Base-by-base conservation (phyloP, 2,888 invertebrate species). In the Lithodes maja region DNA sequence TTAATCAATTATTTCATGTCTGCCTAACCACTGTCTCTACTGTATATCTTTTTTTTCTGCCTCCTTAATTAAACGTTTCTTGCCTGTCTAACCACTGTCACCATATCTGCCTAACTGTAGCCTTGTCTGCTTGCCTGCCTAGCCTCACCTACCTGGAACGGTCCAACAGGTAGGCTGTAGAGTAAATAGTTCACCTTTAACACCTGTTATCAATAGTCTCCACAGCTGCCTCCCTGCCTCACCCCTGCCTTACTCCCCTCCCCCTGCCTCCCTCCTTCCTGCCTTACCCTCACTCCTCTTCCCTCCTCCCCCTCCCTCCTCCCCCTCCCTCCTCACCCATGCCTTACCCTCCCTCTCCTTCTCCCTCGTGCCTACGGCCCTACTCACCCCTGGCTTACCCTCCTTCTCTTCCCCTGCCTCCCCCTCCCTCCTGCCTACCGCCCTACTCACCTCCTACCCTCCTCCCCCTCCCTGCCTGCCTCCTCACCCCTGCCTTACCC, bases 101-200 rank as follows among this genome's bases (percentile, higher is more conserved):
- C 74, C 74, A 3, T n/a, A n/a, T 17, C 7, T 74, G n/a, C 74
- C 77, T 77, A 9, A 1, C 52, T 77, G 50, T n/a, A 9, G 50
- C 50, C 49, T 7, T 52, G 2, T 15, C 77, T 77, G 7, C 50
- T 50, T 52, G 9, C 50, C 52, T 49, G 12, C 12, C 77, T 50
- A 50, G 7, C 77, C 52, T 50, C 15, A 9, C 77, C 77, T 77
- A 9, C 77, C 52, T 12, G 71, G 71, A 71, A 5, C 71, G 2
- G 71, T 71, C 71, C 71, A 71, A 71, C 71, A 71, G 71, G 71
- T 71, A 71, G 71, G 71, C 71, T 5, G 71, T 12, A 17, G 71
- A 71, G 71, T 71, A 71, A 71, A 71, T 77, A 50, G 15, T 50
- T 52, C 77, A 50, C 77, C 77, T 77, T 52, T 52, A 50, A 49